Evolutionary conservation across 1,140 invertebrate genomes (phyloP).

Genomic region (Druon quercuslanigerum): DNA sequence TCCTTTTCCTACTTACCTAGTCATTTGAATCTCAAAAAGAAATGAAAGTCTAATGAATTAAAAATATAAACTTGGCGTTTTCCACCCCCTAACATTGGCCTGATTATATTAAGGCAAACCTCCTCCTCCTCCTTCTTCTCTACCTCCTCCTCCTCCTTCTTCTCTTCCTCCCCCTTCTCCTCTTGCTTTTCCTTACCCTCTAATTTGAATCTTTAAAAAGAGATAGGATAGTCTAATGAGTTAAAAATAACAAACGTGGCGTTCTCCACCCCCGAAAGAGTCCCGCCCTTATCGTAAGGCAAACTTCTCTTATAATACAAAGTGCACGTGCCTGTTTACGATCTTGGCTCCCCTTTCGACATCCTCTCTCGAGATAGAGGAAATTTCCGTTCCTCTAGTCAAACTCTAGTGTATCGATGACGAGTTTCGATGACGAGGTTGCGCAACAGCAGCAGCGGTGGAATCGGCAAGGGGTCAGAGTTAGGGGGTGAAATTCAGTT

Average conservation of each 20-base stretch:
- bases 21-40: no score
- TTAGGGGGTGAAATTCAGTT: constrained; percentile 46
- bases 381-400: constrained; percentile 28
- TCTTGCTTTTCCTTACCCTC: no score
- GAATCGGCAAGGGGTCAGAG: constrained; percentile 60
- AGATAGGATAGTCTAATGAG: background rate
- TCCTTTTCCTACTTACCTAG: no score
- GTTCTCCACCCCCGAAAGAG: background rate
- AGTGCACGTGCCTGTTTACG: constrained; percentile 25
- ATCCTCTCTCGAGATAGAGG: constrained; percentile 3
- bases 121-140: no score
- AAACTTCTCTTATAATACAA: constrained; percentile 24
- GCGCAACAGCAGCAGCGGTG: constrained; percentile 9
- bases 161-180: no score
- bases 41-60: no score
- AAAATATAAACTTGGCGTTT: no score
- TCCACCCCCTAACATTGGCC: no score
- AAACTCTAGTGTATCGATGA: background rate
- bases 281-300: constrained; percentile 6
- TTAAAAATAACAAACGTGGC: background rate
- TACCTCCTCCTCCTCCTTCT: no score
- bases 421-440: constrained; percentile 24
- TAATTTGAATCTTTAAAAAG: no score
- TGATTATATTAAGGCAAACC: no score
- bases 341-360: background rate